Conservation (phyloP, 2,888 invertebrate genomes). For the Colletes collaris region DNA sequence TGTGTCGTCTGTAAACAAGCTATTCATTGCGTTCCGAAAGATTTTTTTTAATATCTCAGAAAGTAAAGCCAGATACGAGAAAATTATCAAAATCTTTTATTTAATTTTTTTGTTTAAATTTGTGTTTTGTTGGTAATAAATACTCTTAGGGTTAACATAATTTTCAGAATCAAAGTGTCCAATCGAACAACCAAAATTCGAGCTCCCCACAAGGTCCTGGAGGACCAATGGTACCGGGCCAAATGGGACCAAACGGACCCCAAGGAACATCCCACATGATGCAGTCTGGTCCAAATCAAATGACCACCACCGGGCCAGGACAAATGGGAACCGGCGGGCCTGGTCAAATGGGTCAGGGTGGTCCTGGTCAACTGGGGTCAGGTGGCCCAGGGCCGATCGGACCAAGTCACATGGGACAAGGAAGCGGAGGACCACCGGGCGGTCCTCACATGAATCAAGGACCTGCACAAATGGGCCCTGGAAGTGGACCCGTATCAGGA, state of each 20-base stretch:
- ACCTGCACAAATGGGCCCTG: constrained; percentile 72
- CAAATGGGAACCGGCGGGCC: constrained; percentile 65
- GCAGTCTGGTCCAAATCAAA: constrained; percentile 67
- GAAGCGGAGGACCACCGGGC: constrained; percentile 64
- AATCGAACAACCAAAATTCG: constrained; percentile 70
- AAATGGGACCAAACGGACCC: constrained; percentile 75
- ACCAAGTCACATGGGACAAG: constrained; percentile 78
- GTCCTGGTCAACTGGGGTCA: constrained; percentile 78
- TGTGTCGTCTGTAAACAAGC: too few species aligned
- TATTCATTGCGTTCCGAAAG: too few species aligned
- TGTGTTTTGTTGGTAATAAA: too few species aligned
- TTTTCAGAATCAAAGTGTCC: constrained; percentile 75
- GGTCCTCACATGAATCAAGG: constrained; percentile 64
- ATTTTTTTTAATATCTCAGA: too few species aligned
- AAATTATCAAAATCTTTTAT: too few species aligned
- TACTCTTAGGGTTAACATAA: too few species aligned
- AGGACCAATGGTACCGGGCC: constrained; percentile 72
- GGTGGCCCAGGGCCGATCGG: constrained; percentile 70
- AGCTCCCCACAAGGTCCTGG: constrained; percentile 77
- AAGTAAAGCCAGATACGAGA: too few species aligned
- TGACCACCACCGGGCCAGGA: too few species aligned
- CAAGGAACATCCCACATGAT: constrained; percentile 73
- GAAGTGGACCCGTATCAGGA: constrained; percentile 62
- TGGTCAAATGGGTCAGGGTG: constrained; percentile 68
- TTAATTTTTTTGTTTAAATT: too few species aligned